Evolutionary conservation across 1,140 invertebrate species (phyloP).

Genomic region (Listronotus bonariensis): DNA sequence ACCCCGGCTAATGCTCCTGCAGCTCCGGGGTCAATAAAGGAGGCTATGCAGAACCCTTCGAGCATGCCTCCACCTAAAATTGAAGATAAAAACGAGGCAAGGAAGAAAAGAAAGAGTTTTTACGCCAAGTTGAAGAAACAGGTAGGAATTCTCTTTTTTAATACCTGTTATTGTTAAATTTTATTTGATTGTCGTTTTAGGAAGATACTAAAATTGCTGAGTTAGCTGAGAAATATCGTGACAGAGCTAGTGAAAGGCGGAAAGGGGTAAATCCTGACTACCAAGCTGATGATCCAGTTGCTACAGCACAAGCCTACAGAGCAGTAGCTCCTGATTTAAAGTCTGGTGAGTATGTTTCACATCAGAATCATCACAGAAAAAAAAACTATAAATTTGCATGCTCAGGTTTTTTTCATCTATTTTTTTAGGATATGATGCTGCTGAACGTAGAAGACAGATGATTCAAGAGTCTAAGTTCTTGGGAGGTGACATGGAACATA

Average conservation of each 20-base stretch:
- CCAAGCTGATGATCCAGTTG: conserved; percentile 81
- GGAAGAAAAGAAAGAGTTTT: conserved; percentile 86
- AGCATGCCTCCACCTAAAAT: conserved; percentile 48
- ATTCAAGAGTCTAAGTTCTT: conserved; percentile 99
- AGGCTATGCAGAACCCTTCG: conserved; percentile 63
- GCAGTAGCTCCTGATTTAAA: conserved; percentile 95
- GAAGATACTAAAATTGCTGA: conserved; percentile 96
- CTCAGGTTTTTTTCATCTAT: neutral
- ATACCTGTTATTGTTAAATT: neutral
- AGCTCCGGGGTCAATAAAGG: conserved; percentile 61
- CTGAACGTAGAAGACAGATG: conserved; percentile 91
- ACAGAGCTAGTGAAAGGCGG: conserved; percentile 90
- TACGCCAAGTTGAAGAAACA: conserved; percentile 95
- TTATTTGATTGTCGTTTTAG: neutral
- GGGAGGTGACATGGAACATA: conserved; percentile 99
- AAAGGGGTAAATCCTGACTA: conserved; percentile 85
- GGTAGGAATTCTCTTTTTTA: conserved; percentile 19
- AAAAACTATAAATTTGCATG: no score
- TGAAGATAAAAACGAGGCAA: conserved; percentile 66
- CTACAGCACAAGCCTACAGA: conserved; percentile 87
- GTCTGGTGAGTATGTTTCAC: conserved; percentile 59
- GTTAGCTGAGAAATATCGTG: conserved; percentile 92
- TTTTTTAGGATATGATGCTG: conserved; percentile 77
- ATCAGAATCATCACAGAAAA: no score
- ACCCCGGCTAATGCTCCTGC: conserved; percentile 64